phyloP scores from a whole-genome alignment of 2,888 invertebrate genomes.

The Caprella mutica region DNA sequence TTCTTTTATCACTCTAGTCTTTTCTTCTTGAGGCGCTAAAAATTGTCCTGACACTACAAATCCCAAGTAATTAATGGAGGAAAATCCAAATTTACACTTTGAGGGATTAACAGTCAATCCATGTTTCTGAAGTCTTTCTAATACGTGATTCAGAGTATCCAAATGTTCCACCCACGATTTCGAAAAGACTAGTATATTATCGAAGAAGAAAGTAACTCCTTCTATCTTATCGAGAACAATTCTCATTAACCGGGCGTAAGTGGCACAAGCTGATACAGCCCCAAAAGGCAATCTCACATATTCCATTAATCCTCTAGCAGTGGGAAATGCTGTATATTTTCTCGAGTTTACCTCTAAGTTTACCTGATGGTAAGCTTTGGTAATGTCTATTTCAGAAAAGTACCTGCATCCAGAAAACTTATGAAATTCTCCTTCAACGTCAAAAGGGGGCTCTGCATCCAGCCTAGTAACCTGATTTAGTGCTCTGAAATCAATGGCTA shows the following conservation, averaged over 20 bases:
- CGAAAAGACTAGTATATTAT: not conserved
- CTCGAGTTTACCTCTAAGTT: not conserved
- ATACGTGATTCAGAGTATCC: not conserved
- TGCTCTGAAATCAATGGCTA: conserved; percentile 5
- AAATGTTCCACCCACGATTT: not conserved
- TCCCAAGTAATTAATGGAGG: conserved; percentile 5
- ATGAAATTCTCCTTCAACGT: conserved; percentile 2
- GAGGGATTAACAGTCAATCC: conserved; percentile 1
- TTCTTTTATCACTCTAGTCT: not conserved
- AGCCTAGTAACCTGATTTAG: conserved; percentile 3
- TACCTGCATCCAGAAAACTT: conserved; percentile 8
- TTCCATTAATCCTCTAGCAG: conserved; percentile 6
- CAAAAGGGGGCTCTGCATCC: conserved; percentile 8
- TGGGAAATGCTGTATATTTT: conserved; percentile 2
- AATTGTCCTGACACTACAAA: not conserved
- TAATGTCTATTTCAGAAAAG: conserved; percentile 12
- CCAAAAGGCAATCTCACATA: conserved; percentile 12
- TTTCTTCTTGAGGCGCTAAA: not conserved
- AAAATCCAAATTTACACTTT: conserved; percentile 13
- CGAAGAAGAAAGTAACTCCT: conserved; percentile 4
- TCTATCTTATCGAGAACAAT: not conserved
- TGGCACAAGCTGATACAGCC: conserved; percentile 4
- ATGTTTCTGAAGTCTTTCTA: conserved; percentile 1
- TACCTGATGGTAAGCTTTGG: not conserved
- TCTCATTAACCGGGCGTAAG: conserved; percentile 10